Base-by-base conservation (phyloP, 2,888 invertebrate genomes). In the Cephus pygmeus region DNA sequence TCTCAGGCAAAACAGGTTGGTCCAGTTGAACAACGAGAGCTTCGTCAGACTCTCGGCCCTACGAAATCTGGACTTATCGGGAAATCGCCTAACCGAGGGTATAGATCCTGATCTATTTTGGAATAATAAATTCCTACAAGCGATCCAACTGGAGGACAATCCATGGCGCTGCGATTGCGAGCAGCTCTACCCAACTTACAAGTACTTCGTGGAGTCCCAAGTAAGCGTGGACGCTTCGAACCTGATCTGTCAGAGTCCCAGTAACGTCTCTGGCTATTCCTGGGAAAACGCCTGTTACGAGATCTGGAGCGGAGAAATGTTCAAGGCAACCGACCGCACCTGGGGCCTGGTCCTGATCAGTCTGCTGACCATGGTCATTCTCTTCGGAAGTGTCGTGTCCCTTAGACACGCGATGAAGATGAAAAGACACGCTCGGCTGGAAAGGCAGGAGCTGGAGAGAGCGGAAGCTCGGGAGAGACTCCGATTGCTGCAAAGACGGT, bases 91-190 rank as follows among this genome's bases (percentile, higher is more conserved):
- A 83, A 95, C 95, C 0, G 93, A 93, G 75, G 93, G 94, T 69
- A 93, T 95, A 90, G 92, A 92, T 69, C 92, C 92, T 11, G 91
- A 92, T 1, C 93, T 93, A 86, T 96, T 96, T 86, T 92, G 92
- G 0, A 92, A 92, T 3, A 95, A 95, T 89, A 91, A 92, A 12
- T 93, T 93, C 81, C 90, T 95, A 73, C 92, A 93, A 80, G 92
- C 92, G 77, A 89, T 96, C n/a, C 92, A 93, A 87, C 88, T 96
- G 73, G 93, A 93, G 30, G 95, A 96, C 85, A 96, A 96, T 89
- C 95, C 95, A 83, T 96, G 96, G 96, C 92, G 94, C 80, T 96
- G 96, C 88, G 94, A 95, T 81, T 96, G 96, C 85, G 83, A 85
- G 0, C 92, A 94, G 34, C 93, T 96, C 88, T 92, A 93, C 77